Evolutionary conservation across 1,140 invertebrate genomes (phyloP).

Genomic region (Scaptomyza montana): DNA sequence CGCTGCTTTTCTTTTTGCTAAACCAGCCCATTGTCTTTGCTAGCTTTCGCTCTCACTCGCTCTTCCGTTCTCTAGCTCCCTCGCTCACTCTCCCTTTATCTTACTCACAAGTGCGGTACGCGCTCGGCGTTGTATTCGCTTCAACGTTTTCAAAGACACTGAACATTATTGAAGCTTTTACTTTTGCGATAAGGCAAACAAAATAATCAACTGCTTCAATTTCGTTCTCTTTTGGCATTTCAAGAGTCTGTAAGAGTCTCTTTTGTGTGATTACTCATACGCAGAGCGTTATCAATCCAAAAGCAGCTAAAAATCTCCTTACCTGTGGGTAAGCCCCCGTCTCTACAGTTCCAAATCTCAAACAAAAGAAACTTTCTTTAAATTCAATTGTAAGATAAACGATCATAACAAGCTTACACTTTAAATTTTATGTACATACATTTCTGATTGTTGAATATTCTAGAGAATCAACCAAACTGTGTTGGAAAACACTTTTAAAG

Average conservation of each 20-base stretch:
- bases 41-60: slow-evolving; percentile 2
- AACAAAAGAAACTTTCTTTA: not conserved
- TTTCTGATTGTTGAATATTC: no score
- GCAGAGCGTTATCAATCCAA: slow-evolving; percentile 10
- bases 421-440: no score
- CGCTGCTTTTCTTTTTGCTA: slow-evolving; percentile 59
- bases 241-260: not conserved
- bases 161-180: slow-evolving; percentile 21
- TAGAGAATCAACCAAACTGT: no score
- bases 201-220: slow-evolving; percentile 4
- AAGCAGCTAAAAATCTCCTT: not conserved
- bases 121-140: slow-evolving; percentile 4
- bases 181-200: slow-evolving; percentile 8
- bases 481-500: no score
- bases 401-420: no score
- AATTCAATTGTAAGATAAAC: not conserved
- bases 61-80: slow-evolving; percentile 2
- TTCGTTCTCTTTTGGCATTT: not conserved
- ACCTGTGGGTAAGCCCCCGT: slow-evolving; percentile 8
- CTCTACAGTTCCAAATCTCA: not conserved
- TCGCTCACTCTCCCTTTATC: not conserved
- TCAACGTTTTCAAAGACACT: slow-evolving; percentile 12
- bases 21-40: slow-evolving; percentile 53
- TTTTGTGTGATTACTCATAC: slow-evolving; percentile 38
- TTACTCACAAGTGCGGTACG: not conserved